phyloP scores from a whole-genome alignment of 2,888 invertebrate genomes.

The Aspidiotus rigidus region DNA sequence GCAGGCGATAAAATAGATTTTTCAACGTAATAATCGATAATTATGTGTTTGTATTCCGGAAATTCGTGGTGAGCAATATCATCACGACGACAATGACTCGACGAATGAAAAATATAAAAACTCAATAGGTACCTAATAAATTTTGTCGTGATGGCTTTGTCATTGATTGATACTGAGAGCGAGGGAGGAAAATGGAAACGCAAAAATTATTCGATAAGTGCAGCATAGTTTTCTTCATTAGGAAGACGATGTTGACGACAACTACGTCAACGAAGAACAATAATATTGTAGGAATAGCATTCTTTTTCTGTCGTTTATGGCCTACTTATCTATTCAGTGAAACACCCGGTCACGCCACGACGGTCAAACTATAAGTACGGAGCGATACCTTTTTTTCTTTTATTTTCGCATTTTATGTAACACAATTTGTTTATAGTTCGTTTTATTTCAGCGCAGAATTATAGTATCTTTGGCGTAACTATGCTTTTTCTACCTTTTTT shows the following conservation, averaged over 20 bases:
- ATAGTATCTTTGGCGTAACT: background rate
- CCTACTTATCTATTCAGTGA: constrained; percentile 20
- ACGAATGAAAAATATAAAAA: too few relatives aligned
- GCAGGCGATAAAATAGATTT: too few relatives aligned
- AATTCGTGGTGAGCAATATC: too few relatives aligned
- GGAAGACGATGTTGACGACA: background rate
- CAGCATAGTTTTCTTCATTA: background rate
- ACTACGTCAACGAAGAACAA: too few relatives aligned
- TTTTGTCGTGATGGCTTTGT: too few relatives aligned
- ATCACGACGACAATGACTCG: too few relatives aligned
- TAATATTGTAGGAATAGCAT: background rate
- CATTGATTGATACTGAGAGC: too few relatives aligned
- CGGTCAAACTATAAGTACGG: background rate
- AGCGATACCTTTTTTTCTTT: background rate
- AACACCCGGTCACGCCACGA: constrained; percentile 19
- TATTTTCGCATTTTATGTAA: background rate
- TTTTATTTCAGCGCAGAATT: background rate
- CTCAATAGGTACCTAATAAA: too few relatives aligned
- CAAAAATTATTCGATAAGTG: too few relatives aligned
- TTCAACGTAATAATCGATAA: too few relatives aligned
- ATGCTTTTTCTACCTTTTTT: background rate
- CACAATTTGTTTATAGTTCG: background rate
- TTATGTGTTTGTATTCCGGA: too few relatives aligned
- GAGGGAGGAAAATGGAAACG: too few relatives aligned
- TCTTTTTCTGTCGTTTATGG: constrained; percentile 15